Base-by-base conservation (phyloP, 2,797 vertebrate species). In the Crenichthys baileyi region DNA sequence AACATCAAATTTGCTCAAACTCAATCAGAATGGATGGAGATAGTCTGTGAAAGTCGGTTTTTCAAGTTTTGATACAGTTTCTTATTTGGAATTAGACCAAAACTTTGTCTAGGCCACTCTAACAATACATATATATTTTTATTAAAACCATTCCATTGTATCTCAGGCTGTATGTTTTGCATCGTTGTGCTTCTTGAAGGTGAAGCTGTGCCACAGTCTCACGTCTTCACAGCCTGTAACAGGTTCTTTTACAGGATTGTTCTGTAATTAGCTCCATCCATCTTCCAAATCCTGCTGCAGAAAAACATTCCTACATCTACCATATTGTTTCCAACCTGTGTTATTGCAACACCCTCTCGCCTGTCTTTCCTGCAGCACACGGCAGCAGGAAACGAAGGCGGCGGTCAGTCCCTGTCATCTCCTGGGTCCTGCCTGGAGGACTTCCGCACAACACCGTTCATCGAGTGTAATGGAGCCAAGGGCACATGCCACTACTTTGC, bases 401-500 rank as follows among this genome's bases (percentile, higher is more conserved):
- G 98, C 0, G 98, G 98, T 50, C 98, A 99, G 93, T 98, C 98
- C 0, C 93, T 99, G 88, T 97, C 98, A n/a, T 99, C 98, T 0
- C 98, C 98, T 0, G 98, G 98, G 68, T 99, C 98, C 87, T 99
- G 98, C 89, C 93, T 99, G 85, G 98, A 99, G 88, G 98, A 99
- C 88, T 99, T 99, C 96, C 96, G 98, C 41, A 97, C 98, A 0
- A 96, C 97, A 0, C 98, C 98, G 0, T 99, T 99, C 93, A 97
- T 99, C 0, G 98, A 99, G 80, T 99, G 98, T 83, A 99, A 98
- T 0, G 98, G 98, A 0, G 98, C 95, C 51, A 98, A 97, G 0
- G 98, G 98, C 60, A 97, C 97, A 68, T 99, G 98, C 86, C 98
- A 99, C 94, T 99, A 98, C 94, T 99, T 97, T 13, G 96, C 97